Conservation (phyloP, 2,888 invertebrate species). For the Netelia inedita region DNA sequence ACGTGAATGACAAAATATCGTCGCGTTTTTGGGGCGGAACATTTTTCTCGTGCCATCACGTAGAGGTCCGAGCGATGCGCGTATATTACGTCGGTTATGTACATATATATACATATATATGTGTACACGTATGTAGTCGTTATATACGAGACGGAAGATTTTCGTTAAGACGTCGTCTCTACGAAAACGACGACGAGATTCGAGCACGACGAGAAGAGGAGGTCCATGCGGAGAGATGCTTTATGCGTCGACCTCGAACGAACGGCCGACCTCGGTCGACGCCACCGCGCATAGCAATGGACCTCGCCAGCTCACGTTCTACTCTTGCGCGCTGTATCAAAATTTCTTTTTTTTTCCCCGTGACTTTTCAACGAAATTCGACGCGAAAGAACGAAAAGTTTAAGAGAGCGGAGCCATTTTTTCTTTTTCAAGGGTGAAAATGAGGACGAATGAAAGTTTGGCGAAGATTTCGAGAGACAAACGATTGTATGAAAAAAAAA, state of each 20-base stretch:
- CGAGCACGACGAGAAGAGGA: constrained; percentile 40
- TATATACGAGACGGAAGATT: constrained; percentile 42
- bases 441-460: too few relatives aligned
- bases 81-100: constrained; percentile 45
- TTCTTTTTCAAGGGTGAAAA: too few relatives aligned
- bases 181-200: constrained; percentile 42
- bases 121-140: constrained; percentile 5
- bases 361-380: too few relatives aligned
- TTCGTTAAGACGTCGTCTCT: constrained; percentile 52
- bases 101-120: constrained; percentile 37
- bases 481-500: background rate
- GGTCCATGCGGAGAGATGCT: constrained; percentile 75
- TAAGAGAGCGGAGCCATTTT: too few relatives aligned
- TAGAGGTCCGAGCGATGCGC: constrained; percentile 64
- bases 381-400: too few relatives aligned
- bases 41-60: constrained; percentile 78
- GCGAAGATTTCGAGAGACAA: background rate
- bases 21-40: constrained; percentile 59
- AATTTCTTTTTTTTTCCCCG: background rate
- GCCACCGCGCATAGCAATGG: constrained; percentile 81
- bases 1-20: constrained; percentile 73
- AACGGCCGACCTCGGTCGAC: constrained; percentile 77
- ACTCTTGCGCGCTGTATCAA: constrained; percentile 37
- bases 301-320: constrained; percentile 56
- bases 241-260: constrained; percentile 80